Percentiles rank a stretch among this genome's conserved stretches.
Evolutionary conservation across 2,888 invertebrate genomes (phyloP).

Genomic region (Tanaodytes sp.): DNA sequence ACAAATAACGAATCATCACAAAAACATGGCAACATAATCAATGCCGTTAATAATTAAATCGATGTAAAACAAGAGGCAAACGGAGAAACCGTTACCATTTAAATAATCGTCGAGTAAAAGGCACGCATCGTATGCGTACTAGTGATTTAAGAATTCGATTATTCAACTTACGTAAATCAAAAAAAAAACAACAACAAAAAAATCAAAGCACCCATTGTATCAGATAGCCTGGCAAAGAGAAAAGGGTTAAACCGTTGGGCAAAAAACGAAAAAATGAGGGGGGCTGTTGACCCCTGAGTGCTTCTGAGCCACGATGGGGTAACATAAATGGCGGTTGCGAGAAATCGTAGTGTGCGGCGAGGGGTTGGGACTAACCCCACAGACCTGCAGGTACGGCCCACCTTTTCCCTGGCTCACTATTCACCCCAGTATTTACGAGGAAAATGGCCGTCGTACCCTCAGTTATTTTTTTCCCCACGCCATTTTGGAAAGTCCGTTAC

Average conservation of each 20-base stretch:
- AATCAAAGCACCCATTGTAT: too few species aligned
- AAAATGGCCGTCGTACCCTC: constrained; percentile 42
- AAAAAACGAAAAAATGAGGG: constrained; percentile 23
- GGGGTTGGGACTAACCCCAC: constrained; percentile 47
- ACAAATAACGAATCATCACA: too few species aligned
- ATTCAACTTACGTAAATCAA: too few species aligned
- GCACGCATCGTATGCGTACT: too few species aligned
- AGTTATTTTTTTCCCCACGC: constrained; percentile 23
- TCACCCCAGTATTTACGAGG: constrained; percentile 22
- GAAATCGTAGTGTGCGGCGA: not conserved
- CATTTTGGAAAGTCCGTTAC: constrained; percentile 37
- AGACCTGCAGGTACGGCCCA: constrained; percentile 34
- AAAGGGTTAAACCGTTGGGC: constrained; percentile 7
- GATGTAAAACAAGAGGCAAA: too few species aligned
- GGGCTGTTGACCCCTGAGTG: constrained; percentile 17
- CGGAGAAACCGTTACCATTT: too few species aligned
- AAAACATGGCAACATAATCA: too few species aligned
- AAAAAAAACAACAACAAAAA: too few species aligned
- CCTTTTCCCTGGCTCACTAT: constrained; percentile 11
- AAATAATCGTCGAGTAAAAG: too few species aligned
- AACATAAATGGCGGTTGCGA: constrained; percentile 16
- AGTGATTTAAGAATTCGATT: too few species aligned
- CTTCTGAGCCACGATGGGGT: constrained; percentile 7
- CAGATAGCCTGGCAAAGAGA: too few species aligned
- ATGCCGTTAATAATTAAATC: too few species aligned